These are phyloP conservation scores for Caenorhabditis sp. DNA, from an alignment of 2,888 invertebrate genomes.

Conservation along the genomic window DNA sequence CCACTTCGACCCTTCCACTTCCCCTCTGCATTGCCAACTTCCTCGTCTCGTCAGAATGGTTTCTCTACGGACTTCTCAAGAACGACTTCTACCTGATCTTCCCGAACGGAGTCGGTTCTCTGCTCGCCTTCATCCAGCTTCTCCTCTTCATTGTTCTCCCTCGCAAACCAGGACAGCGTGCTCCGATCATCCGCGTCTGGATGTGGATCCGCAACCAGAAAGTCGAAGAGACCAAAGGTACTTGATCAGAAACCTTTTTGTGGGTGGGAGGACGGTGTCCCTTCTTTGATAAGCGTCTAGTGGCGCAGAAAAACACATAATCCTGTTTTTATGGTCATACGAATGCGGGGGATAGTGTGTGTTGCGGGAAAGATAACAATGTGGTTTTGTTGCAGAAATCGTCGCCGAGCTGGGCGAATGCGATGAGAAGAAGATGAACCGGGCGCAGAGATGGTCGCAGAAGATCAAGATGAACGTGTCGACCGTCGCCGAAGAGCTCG, in stretches of 20 bases:
- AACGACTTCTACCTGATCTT: constrained; percentile 89
- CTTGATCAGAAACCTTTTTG: constrained; percentile 29
- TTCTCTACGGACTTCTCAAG: constrained; percentile 90
- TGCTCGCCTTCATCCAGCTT: constrained; percentile 89
- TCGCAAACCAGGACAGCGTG: constrained; percentile 80
- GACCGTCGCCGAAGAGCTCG: constrained; percentile 79
- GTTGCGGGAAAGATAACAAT: constrained; percentile 28
- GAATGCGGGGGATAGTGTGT: constrained; percentile 15
- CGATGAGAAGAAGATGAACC: constrained; percentile 67
- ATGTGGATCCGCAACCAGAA: constrained; percentile 63
- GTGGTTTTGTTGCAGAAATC: constrained; percentile 66
- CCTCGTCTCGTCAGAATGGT: constrained; percentile 91
- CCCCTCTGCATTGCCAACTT: constrained; percentile 92
- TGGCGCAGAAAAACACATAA: constrained; percentile 14
- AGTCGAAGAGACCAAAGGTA: constrained; percentile 68
- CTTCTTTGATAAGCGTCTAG: constrained; percentile 23
- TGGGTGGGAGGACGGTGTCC: too few species aligned
- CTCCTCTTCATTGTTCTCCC: constrained; percentile 89
- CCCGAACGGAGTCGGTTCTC: constrained; percentile 90
- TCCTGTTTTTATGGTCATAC: constrained; percentile 26
- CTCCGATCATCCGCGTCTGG: constrained; percentile 77
- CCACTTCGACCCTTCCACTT: constrained; percentile 92
- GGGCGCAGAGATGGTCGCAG: constrained; percentile 77
- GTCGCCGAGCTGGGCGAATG: constrained; percentile 66
- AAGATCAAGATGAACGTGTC: constrained; percentile 78